phyloP scores from a whole-genome alignment of 1,140 invertebrate genomes.

The Xylocopa sonorina region DNA sequence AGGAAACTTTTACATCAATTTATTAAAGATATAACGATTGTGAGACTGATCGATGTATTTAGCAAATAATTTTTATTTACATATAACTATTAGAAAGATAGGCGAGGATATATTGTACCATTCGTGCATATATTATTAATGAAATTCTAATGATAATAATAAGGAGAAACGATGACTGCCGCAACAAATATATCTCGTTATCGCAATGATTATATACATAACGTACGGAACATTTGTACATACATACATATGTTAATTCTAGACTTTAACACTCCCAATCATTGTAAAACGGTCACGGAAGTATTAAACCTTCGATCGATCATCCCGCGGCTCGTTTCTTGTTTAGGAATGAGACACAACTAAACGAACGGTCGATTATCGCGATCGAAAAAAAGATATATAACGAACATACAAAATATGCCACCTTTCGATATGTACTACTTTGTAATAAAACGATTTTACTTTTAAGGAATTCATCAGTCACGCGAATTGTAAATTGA shows the following conservation, averaged over 20 bases:
- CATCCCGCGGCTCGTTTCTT: slow-evolving; percentile 51
- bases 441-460: slow-evolving; percentile 66
- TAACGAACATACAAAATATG: slow-evolving; percentile 4
- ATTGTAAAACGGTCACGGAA: slow-evolving; percentile 50
- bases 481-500: slow-evolving; percentile 55
- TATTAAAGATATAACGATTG: slow-evolving; percentile 73
- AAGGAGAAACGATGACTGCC: slow-evolving; percentile 74
- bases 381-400: slow-evolving; percentile 22
- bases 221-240: slow-evolving; percentile 54
- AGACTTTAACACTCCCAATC: slow-evolving; percentile 60
- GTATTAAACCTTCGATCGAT: slow-evolving; percentile 41
- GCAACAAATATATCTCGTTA: slow-evolving; percentile 78
- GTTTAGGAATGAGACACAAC: slow-evolving; percentile 10
- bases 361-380: slow-evolving; percentile 32
- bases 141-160: slow-evolving; percentile 66
- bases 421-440: slow-evolving; percentile 56
- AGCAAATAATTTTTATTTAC: slow-evolving; percentile 78
- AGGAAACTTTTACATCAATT: slow-evolving; percentile 58
- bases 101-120: slow-evolving; percentile 69
- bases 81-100: slow-evolving; percentile 76
- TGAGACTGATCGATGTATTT: slow-evolving; percentile 81
- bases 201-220: slow-evolving; percentile 71
- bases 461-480: slow-evolving; percentile 68
- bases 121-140: slow-evolving; percentile 70
- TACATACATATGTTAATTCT: slow-evolving; percentile 54